Evolutionary conservation across 2,888 invertebrate species (phyloP).

Genomic region (Lasioglossum vierecki): DNA sequence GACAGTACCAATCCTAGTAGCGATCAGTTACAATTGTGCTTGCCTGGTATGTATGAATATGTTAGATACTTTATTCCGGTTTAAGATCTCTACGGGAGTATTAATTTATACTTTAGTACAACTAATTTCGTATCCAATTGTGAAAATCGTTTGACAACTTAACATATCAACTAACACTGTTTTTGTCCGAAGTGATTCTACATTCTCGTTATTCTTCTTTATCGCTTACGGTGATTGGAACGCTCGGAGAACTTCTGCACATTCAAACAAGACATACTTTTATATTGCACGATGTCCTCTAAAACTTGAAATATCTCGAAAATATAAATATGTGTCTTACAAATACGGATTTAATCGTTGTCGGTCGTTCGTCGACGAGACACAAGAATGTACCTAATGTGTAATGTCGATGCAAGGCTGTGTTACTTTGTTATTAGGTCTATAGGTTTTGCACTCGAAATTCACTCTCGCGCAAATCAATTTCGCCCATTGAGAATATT

Average conservation of each 20-base stretch:
- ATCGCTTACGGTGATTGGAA: not conserved
- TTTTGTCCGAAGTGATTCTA: not conserved
- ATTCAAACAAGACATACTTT: not conserved
- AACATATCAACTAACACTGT: not conserved
- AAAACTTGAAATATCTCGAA: not conserved
- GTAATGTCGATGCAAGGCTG: no score
- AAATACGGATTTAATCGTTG: not conserved
- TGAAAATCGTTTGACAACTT: not conserved
- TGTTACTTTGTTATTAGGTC: not conserved
- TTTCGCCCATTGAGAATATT: no score
- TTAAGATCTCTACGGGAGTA: not conserved
- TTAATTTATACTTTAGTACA: not conserved
- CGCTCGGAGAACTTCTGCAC: not conserved
- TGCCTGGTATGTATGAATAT: slow-evolving; percentile 76
- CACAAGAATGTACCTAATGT: not conserved
- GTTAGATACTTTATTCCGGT: slow-evolving; percentile 9
- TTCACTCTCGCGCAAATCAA: no score
- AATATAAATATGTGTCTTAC: not conserved
- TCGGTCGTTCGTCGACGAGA: not conserved
- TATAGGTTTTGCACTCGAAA: not conserved
- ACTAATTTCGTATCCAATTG: not conserved
- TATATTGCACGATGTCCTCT: not conserved
- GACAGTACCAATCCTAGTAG: slow-evolving; percentile 91
- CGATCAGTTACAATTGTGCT: slow-evolving; percentile 85
- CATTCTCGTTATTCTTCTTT: not conserved